These are phyloP conservation scores for Cydia pomonella DNA, from an alignment of 1,140 invertebrate species.

Conservation along the genomic window DNA sequence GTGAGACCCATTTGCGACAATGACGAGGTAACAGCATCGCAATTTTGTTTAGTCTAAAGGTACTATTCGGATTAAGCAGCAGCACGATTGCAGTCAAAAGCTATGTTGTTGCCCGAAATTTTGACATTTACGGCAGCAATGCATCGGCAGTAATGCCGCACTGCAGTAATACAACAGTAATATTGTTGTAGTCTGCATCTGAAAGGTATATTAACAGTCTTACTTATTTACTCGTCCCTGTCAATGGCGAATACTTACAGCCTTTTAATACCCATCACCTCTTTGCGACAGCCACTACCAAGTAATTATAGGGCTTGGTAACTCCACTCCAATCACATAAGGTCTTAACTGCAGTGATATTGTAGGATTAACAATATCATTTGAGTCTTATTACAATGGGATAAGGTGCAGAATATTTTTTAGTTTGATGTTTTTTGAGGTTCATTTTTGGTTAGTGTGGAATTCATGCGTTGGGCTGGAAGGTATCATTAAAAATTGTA, in stretches of 20 bases:
- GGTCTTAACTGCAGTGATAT: not conserved
- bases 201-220: no score
- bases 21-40: not conserved
- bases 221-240: not conserved
- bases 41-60: no score
- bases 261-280: not conserved
- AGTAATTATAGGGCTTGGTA: constrained; percentile 1
- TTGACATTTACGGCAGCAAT: no score
- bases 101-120: no score
- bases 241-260: not conserved
- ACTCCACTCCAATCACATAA: not conserved
- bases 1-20: no score
- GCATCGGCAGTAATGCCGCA: no score
- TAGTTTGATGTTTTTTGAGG: not conserved
- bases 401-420: not conserved
- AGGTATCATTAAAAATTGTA: not conserved
- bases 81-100: no score
- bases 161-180: no score
- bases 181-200: no score
- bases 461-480: not conserved
- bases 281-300: not conserved
- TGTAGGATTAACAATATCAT: not conserved
- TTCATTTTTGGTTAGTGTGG: not conserved
- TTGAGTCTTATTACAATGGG: not conserved
- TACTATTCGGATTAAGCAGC: no score